These are phyloP conservation scores for Drosophila neocordata DNA, from an alignment of 1,140 invertebrate genomes.

Conservation along the genomic window DNA sequence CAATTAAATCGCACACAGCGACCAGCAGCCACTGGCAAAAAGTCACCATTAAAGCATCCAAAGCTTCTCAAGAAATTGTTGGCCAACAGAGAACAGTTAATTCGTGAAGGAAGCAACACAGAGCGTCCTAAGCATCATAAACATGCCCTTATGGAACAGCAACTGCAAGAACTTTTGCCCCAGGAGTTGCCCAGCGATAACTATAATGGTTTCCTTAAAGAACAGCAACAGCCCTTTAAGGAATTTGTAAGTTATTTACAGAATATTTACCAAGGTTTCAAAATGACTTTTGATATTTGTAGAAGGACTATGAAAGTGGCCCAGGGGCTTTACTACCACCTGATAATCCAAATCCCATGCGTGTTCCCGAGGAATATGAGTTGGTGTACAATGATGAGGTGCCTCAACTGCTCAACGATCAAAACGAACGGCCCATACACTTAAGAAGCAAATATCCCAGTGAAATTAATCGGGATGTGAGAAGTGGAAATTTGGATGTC, in stretches of 20 bases:
- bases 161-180: conserved; percentile 65
- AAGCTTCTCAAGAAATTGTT: conserved; percentile 80
- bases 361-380: conserved; percentile 64
- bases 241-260: conserved; percentile 56
- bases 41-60: conserved; percentile 79
- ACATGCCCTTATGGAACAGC: conserved; percentile 49
- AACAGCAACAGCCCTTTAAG: conserved; percentile 40
- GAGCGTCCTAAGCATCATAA: conserved; percentile 56
- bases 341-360: conserved; percentile 53
- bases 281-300: background rate
- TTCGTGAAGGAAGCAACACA: conserved; percentile 52
- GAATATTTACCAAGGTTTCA: too few relatives aligned
- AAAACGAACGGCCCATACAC: conserved; percentile 72
- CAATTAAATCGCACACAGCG: conserved; percentile 76
- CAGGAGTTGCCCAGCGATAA: conserved; percentile 43
- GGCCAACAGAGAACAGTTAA: conserved; percentile 69
- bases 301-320: conserved; percentile 62
- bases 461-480: conserved; percentile 68
- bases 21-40: conserved; percentile 51
- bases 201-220: conserved; percentile 55
- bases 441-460: conserved; percentile 75
- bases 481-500: conserved; percentile 59
- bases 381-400: conserved; percentile 68
- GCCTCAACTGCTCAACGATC: conserved; percentile 46
- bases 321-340: conserved; percentile 17